Evolutionary conservation across 2,888 invertebrate genomes (phyloP).

Genomic region (Acleris cristana): DNA sequence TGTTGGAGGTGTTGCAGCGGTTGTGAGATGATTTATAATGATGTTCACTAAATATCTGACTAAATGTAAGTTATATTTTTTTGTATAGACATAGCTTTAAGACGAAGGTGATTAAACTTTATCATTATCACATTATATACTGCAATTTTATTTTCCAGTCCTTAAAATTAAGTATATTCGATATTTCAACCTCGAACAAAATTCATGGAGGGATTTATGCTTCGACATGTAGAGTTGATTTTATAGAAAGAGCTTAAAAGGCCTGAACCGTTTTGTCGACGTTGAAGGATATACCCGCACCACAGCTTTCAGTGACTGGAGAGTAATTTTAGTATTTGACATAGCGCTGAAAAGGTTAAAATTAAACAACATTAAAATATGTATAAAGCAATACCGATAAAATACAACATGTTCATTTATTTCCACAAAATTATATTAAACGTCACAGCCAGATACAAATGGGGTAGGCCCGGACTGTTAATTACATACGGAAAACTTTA

Average conservation of each 20-base stretch:
- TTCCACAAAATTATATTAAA: background rate
- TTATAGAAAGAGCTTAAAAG: too few relatives aligned
- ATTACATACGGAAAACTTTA: background rate
- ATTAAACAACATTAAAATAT: too few relatives aligned
- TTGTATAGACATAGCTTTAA: slow-evolving; percentile 81
- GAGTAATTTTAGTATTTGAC: too few relatives aligned
- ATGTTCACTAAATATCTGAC: slow-evolving; percentile 82
- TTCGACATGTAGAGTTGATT: too few relatives aligned
- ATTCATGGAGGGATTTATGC: background rate
- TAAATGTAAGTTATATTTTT: slow-evolving; percentile 82
- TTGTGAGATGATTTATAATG: slow-evolving; percentile 83
- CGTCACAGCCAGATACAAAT: background rate
- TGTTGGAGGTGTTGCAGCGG: slow-evolving; percentile 78
- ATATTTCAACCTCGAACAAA: background rate
- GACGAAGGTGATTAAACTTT: slow-evolving; percentile 75
- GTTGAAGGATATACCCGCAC: too few relatives aligned
- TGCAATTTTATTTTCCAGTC: slow-evolving; percentile 41
- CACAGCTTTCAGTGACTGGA: too few relatives aligned
- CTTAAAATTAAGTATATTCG: background rate
- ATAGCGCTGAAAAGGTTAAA: too few relatives aligned
- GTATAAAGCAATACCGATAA: too few relatives aligned
- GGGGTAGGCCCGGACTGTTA: background rate
- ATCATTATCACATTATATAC: slow-evolving; percentile 67
- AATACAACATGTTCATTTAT: background rate
- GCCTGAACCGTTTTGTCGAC: too few relatives aligned